These are phyloP conservation scores for Dromiciops gliroides DNA, from an alignment of 2,113 vertebrate species.

Conservation along the genomic window DNA sequence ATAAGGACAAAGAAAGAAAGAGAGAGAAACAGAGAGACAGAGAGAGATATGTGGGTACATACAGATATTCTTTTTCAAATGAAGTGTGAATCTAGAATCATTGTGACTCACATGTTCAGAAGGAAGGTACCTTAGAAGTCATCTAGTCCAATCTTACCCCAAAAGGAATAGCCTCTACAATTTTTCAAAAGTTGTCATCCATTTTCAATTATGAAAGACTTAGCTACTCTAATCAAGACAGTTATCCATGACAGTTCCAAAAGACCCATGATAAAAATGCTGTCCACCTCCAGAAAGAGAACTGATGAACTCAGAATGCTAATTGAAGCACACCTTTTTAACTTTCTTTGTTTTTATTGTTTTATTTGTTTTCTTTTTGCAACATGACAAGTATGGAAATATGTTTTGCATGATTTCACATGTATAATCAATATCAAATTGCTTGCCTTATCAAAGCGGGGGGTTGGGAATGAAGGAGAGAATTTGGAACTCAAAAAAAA, in stretches of 20 bases:
- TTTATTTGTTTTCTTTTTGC: neutral
- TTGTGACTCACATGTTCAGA: neutral
- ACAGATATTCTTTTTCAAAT: neutral
- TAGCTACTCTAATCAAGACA: neutral
- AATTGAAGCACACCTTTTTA: neutral
- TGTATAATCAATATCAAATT: neutral
- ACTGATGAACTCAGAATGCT: neutral
- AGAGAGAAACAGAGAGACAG: too few relatives aligned
- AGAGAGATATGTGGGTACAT: neutral
- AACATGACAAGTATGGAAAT: neutral
- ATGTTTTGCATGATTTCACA: neutral
- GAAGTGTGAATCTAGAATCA: neutral
- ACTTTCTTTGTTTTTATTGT: neutral
- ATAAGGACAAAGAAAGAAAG: neutral
- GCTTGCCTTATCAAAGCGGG: neutral
- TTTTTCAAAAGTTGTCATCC: neutral
- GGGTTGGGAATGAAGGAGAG: neutral
- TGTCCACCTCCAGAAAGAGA: neutral
- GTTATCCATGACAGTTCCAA: neutral
- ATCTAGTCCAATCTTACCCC: neutral
- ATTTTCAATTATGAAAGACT: neutral
- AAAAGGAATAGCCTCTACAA: neutral
- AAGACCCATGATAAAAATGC: neutral
- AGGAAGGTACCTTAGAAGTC: neutral
- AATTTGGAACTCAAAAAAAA: neutral